Evolutionary conservation across 2,113 vertebrate species (phyloP).

Genomic region (Miniopterus natalensis): DNA sequence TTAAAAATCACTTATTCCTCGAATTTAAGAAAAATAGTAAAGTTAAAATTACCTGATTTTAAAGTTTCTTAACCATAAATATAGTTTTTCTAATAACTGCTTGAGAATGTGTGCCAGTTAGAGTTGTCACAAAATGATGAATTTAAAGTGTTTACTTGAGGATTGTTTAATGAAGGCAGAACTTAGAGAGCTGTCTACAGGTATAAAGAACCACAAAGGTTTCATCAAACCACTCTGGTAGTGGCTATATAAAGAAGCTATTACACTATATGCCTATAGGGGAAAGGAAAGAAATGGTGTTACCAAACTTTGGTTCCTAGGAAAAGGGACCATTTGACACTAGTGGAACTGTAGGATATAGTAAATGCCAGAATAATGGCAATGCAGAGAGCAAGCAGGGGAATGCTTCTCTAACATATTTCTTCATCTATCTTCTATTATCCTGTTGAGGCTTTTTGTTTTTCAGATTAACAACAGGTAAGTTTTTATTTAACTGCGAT

Average conservation of each 20-base stretch:
- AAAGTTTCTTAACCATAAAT: neutral
- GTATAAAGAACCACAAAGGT: neutral
- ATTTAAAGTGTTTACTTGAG: neutral
- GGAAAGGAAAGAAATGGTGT: neutral
- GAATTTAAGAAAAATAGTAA: neutral
- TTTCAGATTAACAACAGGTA: neutral
- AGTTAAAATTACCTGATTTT: neutral
- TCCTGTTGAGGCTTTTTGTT: neutral
- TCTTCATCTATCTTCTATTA: neutral
- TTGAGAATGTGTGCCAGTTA: neutral
- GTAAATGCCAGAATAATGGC: neutral
- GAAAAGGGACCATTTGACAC: neutral
- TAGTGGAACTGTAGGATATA: neutral
- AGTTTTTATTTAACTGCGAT: neutral
- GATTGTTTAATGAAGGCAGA: neutral
- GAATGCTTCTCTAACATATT: neutral
- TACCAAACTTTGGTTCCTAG: neutral
- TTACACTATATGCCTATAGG: fast-evolving
- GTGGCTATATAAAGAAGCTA: neutral
- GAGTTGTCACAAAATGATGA: neutral
- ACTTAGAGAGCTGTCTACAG: neutral
- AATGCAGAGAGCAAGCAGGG: neutral
- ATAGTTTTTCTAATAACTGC: neutral
- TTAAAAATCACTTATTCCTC: neutral
- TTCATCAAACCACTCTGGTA: neutral